Evolutionary conservation across 92 coral and sea anemone species (phyloP).

Genomic region (Epizoanthus rinbou): DNA sequence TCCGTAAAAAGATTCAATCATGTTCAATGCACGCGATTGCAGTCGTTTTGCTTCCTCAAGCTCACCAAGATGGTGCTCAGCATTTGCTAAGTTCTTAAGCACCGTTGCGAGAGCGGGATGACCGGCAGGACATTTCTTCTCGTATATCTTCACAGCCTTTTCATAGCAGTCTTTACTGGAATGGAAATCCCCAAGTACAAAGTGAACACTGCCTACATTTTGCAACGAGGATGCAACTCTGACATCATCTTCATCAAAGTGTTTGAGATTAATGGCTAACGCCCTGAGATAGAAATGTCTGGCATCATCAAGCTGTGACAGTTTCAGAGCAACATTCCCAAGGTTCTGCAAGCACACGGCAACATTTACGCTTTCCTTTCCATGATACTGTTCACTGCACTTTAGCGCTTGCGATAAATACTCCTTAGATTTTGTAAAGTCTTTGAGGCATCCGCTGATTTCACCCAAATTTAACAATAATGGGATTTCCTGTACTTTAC

Average conservation of each 20-base stretch:
- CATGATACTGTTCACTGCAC: neutral
- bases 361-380: neutral
- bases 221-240: conserved; percentile 8
- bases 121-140: neutral
- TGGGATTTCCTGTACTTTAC: neutral
- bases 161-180: neutral
- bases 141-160: neutral
- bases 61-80: neutral
- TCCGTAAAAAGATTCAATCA: neutral
- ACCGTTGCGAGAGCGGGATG: neutral
- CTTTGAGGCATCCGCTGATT: neutral
- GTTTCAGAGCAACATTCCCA: neutral
- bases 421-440: neutral
- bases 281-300: neutral
- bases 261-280: conserved; percentile 1
- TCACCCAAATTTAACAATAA: neutral
- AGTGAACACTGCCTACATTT: conserved; percentile 4
- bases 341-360: neutral
- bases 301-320: conserved; percentile 5
- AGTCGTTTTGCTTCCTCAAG: neutral
- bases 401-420: neutral
- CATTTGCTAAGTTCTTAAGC: neutral
- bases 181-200: neutral
- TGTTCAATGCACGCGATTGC: neutral
- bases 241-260: neutral